Evolutionary conservation across 2,888 invertebrate genomes (phyloP), one percentile per base, ranked within the genome.

Genomic region (Drosophila flavopinicola): DNA sequence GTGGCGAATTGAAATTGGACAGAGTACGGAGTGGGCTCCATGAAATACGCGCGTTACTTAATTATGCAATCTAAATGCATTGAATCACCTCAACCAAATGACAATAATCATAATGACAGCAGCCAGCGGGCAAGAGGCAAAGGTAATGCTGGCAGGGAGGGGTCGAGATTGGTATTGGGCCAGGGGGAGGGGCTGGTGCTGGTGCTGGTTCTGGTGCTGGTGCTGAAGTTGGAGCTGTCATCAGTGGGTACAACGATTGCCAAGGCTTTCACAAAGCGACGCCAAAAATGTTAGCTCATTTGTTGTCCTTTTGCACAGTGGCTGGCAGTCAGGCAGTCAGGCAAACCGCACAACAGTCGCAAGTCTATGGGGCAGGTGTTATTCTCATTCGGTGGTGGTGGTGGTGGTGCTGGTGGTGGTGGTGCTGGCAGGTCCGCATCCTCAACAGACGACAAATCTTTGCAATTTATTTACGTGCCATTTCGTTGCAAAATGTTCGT

Each of bases 61-160:
- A 85, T 85, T 85, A 77, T 78, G 84, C 82, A 79, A 85, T 85
- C 85, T 85, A 85, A 85, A 85, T 85, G 85, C 85, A 85, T 85
- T 85, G 85, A 85, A 85, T 82, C 84, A 84, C 82, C 74, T 83
- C 83, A 85, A 74, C 75, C 86, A 72, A 85, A 80, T 82, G 84
- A 77, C 84, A 84, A 83, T 83, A 83, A 83, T 84, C 82, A 80
- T 82, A 80, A 82, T 80, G 82, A 80, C 76, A 69, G 66, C 54
- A 56, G 48, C 39, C 49, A 53, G 20, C 24, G 52, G 57, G 27
- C 52, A 42, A 38, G 45, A 13, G 51, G 30, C 10, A 30, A 27
- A 2, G 17, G 20, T n/a, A n/a, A n/a, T n/a, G n/a, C 27, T 6
- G 6, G 13, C 10, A 1, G 29, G 41, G 10, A 13, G 10, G 15